Evolutionary conservation across 2,113 vertebrate species (phyloP), one percentile per base, ranked within the genome.

Genomic region (Chaenogobius annularis): DNA sequence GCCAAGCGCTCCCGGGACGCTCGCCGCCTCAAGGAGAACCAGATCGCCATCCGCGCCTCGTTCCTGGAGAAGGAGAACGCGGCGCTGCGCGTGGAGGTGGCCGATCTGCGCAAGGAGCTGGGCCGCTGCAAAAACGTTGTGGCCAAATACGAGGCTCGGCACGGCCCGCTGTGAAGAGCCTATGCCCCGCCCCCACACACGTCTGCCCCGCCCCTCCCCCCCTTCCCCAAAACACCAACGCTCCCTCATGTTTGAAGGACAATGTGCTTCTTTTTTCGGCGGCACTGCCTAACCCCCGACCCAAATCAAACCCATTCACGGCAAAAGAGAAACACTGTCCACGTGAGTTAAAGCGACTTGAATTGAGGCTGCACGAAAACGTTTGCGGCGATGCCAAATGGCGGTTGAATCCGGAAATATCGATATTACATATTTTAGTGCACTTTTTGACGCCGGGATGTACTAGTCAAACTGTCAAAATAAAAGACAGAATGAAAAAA

Each of bases 1-100:
- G 98, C 98, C 14, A 99, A 98, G 90, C 93, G 98, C 0, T 99
- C 98, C 0, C 93, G 98, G 15, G 97, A 99, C 0, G 98, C 98
- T 0, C 95, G 98, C 40, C 90, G 98, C 70, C 95, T 99, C 75
- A 99, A 99, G 92, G 98, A 99, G 92, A 99, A 99, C 89, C 98
- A 99, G 95, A 99, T 99, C 59, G 97, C 97, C 91, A 98, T 99
- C 91, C 94, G 98, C 2, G 97, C 98, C 0, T 89, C 93, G 0
- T 99, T 99, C 80, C 94, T 99, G 86, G 98, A 99, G 93, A 98
- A 98, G 91, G 98, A 99, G 94, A 99, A 99, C 91, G 88, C 91
- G 0, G 98, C 96, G 0, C 94, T 99, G 15, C 94, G 97, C 81
- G 91, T 94, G 76, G 98, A 99, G 90, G 96, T 99, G 80, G 96